These are phyloP conservation scores for Gymnothorax reevesii DNA, from an alignment of 2,797 vertebrate genomes.

Conservation along the genomic window DNA sequence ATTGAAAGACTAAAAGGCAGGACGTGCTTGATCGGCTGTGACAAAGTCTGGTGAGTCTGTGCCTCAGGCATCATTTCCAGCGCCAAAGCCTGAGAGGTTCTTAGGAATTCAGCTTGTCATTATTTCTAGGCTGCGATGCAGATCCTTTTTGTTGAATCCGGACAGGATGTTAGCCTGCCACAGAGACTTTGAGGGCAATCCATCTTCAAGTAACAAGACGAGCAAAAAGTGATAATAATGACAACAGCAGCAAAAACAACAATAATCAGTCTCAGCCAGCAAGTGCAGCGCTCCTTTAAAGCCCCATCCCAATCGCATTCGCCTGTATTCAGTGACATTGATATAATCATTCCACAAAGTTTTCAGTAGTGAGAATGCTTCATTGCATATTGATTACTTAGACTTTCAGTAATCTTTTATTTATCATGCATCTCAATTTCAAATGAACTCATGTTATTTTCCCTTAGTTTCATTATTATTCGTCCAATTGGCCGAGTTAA, in stretches of 20 bases:
- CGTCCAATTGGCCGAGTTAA: neutral
- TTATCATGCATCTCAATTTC: neutral
- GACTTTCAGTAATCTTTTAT: neutral
- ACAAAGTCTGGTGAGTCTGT: neutral
- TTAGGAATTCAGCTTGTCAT: neutral
- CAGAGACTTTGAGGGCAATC: neutral
- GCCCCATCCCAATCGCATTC: neutral
- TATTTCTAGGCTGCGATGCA: neutral
- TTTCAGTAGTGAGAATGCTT: neutral
- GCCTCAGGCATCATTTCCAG: neutral
- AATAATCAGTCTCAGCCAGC: neutral
- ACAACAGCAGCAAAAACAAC: neutral
- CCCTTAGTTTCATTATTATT: neutral
- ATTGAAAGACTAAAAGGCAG: neutral
- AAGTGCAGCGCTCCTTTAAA: neutral
- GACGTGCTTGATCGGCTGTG: neutral
- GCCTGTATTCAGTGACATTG: neutral
- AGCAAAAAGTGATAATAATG: neutral
- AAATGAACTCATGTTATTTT: neutral
- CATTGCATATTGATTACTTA: slow-evolving; percentile 15
- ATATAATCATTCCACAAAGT: neutral
- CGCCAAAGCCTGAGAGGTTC: neutral
- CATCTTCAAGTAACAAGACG: neutral
- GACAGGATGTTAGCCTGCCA: neutral
- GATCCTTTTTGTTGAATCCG: neutral